A percentile compares a stretch with the other conserved stretches of the same genome.
Evolutionary conservation across 2,113 vertebrate species (phyloP).

Genomic region (Nematolebias whitei): DNA sequence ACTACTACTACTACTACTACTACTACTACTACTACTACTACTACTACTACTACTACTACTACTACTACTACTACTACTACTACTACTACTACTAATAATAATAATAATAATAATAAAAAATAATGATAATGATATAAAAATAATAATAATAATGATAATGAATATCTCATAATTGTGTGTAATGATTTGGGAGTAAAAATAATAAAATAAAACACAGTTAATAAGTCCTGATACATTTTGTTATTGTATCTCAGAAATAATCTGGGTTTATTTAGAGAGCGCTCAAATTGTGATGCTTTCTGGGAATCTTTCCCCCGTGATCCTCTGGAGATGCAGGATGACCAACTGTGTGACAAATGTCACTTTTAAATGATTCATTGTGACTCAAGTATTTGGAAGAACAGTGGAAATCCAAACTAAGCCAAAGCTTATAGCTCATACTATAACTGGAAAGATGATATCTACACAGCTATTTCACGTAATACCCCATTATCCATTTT

Average conservation of each 20-base stretch:
- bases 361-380: constrained; percentile 41
- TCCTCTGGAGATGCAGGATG: constrained; percentile 22
- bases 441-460: constrained; percentile 8
- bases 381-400: constrained; percentile 47
- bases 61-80: no score
- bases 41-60: no score
- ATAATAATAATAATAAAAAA: no score
- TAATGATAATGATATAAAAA: no score
- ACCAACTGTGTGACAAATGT: constrained; percentile 24
- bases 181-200: no score
- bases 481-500: background rate
- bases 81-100: no score
- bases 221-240: background rate
- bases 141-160: no score
- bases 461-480: background rate
- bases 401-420: constrained; percentile 17
- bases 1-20: no score
- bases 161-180: no score
- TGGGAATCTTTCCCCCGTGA: background rate
- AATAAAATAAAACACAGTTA: no score
- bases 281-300: background rate
- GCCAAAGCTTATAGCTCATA: constrained; percentile 21
- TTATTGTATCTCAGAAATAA: background rate
- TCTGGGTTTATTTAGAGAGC: background rate
- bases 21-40: no score